Evolutionary conservation across 2,888 invertebrate genomes (phyloP), one percentile per base, ranked within the genome.

Genomic region (Agrilus cyanescens): DNA sequence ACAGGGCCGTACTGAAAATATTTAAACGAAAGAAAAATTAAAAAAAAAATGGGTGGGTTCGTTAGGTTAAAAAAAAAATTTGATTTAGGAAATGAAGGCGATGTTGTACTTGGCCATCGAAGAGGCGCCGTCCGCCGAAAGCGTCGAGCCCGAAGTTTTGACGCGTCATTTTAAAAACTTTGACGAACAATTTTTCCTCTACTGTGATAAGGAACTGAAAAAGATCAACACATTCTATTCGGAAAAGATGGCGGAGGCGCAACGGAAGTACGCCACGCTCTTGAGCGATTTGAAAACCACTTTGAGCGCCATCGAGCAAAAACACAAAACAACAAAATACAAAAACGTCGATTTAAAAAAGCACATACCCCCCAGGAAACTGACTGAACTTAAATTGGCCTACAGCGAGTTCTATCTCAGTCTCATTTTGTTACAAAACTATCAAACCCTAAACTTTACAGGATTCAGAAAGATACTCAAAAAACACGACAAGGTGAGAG

Each of bases 401-500:
- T 91, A 88, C 67, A 86, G 85, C 56, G 90, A 90, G 69, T 91
- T 88, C 66, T 93, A 90, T 66, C 73, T 90, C 41, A 85, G 85
- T 54, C 69, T 91, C 43, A 86, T 91, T 55, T 68, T 90, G 33
- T 67, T 90, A 40, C 90, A 90, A 66, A 91, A 90, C 64, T 88
- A 87, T 63, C 88, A 91, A 65, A 86, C 84, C 54, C 70, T 90
- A 12, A 90, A 90, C 68, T 85, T 85, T 56, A 89, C 88, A 4
- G 90, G 90, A 2, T 90, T 91, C 65, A 73, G 90, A 33, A 90
- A 90, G 65, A 93, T 90, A 52, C 71, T 91, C 35, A 91, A 90
- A 64, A 90, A 90, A 63, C 89, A 89, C 63, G 90, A 90, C 63
- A 90, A 90, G 71, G 80, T 81, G 59, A 49, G 52, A 50, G 32